phyloP scores from a whole-genome alignment of 2,113 vertebrate species.

The Pachyramphus minor region DNA sequence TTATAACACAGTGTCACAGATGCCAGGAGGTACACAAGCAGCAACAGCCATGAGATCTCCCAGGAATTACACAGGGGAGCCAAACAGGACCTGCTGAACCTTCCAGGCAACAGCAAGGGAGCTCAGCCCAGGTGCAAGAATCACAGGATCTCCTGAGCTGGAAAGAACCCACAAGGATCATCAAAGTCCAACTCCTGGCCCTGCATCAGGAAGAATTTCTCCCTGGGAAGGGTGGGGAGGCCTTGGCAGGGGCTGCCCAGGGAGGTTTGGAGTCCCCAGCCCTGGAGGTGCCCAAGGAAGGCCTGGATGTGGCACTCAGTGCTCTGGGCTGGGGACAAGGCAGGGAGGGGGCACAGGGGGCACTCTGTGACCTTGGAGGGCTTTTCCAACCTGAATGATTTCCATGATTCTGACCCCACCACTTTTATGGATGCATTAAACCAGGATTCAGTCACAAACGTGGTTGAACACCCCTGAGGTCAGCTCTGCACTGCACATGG shows the following conservation, averaged over 20 bases:
- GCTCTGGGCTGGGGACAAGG: neutral
- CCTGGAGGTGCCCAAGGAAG: neutral
- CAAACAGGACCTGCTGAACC: neutral
- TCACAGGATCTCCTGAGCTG: neutral
- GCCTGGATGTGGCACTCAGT: accelerated
- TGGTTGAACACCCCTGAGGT: neutral
- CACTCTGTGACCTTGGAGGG: accelerated
- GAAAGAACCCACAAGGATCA: neutral
- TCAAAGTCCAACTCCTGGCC: neutral
- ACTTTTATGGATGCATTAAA: accelerated
- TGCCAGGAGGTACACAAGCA: accelerated
- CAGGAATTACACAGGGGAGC: accelerated
- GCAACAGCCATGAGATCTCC: accelerated
- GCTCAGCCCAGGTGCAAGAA: neutral
- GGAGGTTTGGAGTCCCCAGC: accelerated
- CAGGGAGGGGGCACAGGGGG: accelerated
- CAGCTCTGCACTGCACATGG: neutral
- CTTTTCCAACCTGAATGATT: neutral
- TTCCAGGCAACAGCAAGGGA: neutral
- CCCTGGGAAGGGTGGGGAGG: accelerated
- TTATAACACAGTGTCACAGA: accelerated
- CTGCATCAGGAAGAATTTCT: neutral
- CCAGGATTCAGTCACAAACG: neutral
- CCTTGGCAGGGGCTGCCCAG: neutral
- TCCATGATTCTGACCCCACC: neutral